Evolutionary conservation across 2,797 vertebrate species (phyloP), one percentile per base, ranked within the genome.

Genomic region (Chromis chromis): DNA sequence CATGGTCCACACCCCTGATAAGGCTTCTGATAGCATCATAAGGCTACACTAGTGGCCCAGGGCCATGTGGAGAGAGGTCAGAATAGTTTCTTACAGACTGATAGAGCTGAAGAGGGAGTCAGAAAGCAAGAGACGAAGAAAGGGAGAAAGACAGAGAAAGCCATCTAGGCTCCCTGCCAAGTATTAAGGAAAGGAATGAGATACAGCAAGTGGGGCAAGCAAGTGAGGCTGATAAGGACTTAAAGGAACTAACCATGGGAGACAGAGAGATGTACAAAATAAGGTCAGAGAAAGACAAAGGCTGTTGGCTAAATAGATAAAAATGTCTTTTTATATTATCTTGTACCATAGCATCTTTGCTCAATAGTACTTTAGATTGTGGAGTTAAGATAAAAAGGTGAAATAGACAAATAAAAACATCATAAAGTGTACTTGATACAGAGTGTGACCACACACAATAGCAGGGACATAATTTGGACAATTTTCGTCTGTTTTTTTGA

Each of bases 11-110:
- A 83, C 86, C 91, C 91, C 83, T 89, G 91, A 93, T 93, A 92
- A 92, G 94, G 14, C 90, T 86, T 90, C 83, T 90, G 95, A 96
- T 96, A 96, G 94, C 91, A 96, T 96, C 95, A 83, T 89, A 90
- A 90, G 91, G 90, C 90, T 88, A 78, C 68, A 77, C 86, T 81
- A 87, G 89, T 78, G 80, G 84, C 92, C 92, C 88, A 81, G 89
- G 77, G 89, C 82, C 69, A 85, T 72, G 68, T 44, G 67, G 60
- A 74, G 74, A 65, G 73, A 81, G 78, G 70, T 84, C 84, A 83
- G 65, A 80, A 72, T 17, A 48, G 66, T 65, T 84, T 73, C 79
- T 86, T 71, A 46, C 69, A 76, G 78, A 78, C 65, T 22, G 63
- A 59, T 27, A 66, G 50, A 78, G 74, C 25, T 55, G 58, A 83